Evolutionary conservation across 1,140 invertebrate species (phyloP).

Genomic region (Platorchestia sp.): DNA sequence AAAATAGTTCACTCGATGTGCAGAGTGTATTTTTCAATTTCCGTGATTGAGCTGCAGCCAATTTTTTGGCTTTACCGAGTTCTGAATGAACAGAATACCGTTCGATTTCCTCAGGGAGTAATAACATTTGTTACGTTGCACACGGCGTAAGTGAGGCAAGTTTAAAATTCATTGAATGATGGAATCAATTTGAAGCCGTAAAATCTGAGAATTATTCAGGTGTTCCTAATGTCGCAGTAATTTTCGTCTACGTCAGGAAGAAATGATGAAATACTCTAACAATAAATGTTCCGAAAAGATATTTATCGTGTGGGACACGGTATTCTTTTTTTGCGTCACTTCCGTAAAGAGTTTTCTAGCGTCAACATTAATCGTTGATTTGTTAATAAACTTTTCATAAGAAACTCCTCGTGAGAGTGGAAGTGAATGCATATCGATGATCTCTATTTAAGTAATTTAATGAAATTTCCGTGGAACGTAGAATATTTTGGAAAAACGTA

Average conservation of each 20-base stretch:
- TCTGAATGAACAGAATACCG: neutral
- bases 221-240: neutral
- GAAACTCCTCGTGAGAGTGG: no score
- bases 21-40: neutral
- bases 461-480: no score
- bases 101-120: neutral
- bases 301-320: no score
- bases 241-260: neutral
- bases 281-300: no score
- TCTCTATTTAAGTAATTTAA: no score
- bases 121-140: neutral
- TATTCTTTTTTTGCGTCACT: no score
- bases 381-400: no score
- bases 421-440: no score
- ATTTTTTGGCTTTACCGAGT: neutral
- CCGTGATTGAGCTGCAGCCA: neutral
- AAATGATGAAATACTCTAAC: neutral
- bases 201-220: neutral
- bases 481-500: no score
- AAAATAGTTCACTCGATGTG: neutral
- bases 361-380: no score
- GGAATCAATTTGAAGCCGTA: neutral
- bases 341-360: no score
- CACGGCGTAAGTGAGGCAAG: neutral
- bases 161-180: neutral